phyloP scores from a whole-genome alignment of 1,140 invertebrate genomes.

The Leptinotarsa lineolata region DNA sequence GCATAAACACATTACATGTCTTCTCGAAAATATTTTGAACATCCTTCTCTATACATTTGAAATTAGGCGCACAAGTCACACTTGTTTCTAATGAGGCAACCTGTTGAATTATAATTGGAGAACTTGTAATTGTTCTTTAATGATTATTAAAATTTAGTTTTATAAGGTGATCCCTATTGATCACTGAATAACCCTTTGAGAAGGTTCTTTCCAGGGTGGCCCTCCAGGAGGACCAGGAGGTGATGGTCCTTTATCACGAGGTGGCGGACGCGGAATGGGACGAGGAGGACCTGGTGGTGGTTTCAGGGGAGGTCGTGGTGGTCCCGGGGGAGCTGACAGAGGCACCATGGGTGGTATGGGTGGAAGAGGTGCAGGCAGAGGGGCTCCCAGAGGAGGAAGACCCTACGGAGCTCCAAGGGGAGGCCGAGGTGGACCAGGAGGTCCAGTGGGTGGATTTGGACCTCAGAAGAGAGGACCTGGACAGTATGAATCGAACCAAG shows the following conservation, averaged over 20 bases:
- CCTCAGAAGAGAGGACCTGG: slow-evolving; percentile 33
- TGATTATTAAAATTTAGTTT: too few species aligned
- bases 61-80: too few species aligned
- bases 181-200: too few species aligned
- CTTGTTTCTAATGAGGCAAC: too few species aligned
- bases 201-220: slow-evolving; percentile 24
- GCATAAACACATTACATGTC: too few species aligned
- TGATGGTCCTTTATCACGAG: slow-evolving; percentile 29
- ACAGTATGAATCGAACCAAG: slow-evolving; percentile 26
- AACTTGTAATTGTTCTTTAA: too few species aligned
- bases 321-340: slow-evolving; percentile 16
- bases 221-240: slow-evolving; percentile 32
- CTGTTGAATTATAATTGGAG: too few species aligned
- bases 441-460: slow-evolving; percentile 28
- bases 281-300: slow-evolving; percentile 38
- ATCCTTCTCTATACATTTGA: too few species aligned
- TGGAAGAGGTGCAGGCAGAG: slow-evolving; percentile 20
- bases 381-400: slow-evolving; percentile 33
- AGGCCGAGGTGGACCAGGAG: slow-evolving; percentile 24
- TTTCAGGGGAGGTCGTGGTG: slow-evolving; percentile 23
- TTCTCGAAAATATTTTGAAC: too few species aligned
- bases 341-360: slow-evolving; percentile 24
- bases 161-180: too few species aligned
- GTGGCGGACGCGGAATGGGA: slow-evolving; percentile 38
- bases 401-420: slow-evolving; percentile 32